Conservation (phyloP, 2,888 invertebrate genomes). For the Protonemura montana region DNA sequence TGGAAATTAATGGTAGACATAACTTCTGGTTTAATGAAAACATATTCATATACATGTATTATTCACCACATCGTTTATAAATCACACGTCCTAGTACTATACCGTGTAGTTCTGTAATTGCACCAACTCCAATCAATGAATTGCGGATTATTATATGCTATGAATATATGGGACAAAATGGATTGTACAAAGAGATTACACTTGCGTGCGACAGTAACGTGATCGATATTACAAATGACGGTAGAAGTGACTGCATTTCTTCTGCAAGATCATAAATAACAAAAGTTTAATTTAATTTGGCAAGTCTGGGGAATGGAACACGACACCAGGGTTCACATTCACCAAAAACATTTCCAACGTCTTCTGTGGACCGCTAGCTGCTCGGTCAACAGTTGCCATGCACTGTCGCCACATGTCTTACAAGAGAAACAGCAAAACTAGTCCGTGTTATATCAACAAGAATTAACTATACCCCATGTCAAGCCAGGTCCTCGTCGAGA, state of each 20-base stretch:
- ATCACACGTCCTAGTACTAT: not conserved
- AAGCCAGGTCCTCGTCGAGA: not conserved
- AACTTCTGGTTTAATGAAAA: constrained; percentile 12
- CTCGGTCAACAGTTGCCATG: not conserved
- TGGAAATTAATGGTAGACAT: constrained; percentile 12
- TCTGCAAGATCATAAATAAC: not conserved
- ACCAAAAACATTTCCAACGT: not conserved
- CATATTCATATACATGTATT: constrained; percentile 7
- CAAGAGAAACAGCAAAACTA: not conserved
- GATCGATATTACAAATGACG: not conserved
- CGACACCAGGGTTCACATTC: not conserved
- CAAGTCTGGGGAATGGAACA: not conserved
- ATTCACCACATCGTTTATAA: constrained; percentile 12
- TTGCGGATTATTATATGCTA: not conserved
- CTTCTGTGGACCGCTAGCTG: not conserved
- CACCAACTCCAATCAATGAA: constrained; percentile 7
- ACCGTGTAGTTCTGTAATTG: not conserved
- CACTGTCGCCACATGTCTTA: not conserved
- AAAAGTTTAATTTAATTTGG: not conserved
- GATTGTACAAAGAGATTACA: not conserved
- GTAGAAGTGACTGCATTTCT: not conserved
- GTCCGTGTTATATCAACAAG: not conserved
- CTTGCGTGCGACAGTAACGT: not conserved
- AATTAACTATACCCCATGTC: constrained; percentile 2
- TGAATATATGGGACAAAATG: not conserved